A percentile compares a stretch with the other conserved stretches of the same genome.
Conservation (phyloP, 1,140 invertebrate genomes). For the Euura lappo region DNA sequence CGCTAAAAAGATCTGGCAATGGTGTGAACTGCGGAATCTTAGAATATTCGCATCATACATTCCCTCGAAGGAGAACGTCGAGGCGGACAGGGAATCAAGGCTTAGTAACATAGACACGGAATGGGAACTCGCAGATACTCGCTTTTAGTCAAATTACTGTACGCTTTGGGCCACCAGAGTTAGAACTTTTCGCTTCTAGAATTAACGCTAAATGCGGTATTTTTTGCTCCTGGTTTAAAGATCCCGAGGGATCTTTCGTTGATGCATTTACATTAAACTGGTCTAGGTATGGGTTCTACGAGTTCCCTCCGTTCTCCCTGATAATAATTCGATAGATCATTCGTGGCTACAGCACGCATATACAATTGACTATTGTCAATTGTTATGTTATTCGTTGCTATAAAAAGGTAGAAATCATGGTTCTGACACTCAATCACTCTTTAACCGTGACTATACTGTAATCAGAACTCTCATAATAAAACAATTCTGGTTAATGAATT, state of each 20-base stretch:
- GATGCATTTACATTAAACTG: no score
- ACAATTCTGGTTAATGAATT: no score
- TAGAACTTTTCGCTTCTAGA: slow-evolving; percentile 16
- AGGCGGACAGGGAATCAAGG: slow-evolving; percentile 5
- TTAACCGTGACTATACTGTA: no score
- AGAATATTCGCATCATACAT: slow-evolving; percentile 11
- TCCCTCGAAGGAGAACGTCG: neutral
- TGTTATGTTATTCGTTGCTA: no score
- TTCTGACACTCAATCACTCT: no score
- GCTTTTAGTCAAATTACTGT: slow-evolving; percentile 8
- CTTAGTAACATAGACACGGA: no score
- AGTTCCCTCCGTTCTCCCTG: slow-evolving; percentile 27
- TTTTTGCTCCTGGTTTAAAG: slow-evolving; percentile 22
- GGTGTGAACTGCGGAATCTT: slow-evolving; percentile 9
- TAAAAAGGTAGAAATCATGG: no score
- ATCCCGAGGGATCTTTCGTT: slow-evolving; percentile 9
- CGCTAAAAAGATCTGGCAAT: no score
- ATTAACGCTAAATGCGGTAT: slow-evolving; percentile 17
- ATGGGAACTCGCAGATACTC: neutral
- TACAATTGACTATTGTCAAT: no score
- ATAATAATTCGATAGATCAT: no score
- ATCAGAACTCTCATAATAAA: no score
- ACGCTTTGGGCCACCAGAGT: slow-evolving; percentile 3
- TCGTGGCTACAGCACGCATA: no score
- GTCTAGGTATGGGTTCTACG: slow-evolving; percentile 27